Evolutionary conservation across 2,888 invertebrate genomes (phyloP).

Genomic region (Andrena flavipes): DNA sequence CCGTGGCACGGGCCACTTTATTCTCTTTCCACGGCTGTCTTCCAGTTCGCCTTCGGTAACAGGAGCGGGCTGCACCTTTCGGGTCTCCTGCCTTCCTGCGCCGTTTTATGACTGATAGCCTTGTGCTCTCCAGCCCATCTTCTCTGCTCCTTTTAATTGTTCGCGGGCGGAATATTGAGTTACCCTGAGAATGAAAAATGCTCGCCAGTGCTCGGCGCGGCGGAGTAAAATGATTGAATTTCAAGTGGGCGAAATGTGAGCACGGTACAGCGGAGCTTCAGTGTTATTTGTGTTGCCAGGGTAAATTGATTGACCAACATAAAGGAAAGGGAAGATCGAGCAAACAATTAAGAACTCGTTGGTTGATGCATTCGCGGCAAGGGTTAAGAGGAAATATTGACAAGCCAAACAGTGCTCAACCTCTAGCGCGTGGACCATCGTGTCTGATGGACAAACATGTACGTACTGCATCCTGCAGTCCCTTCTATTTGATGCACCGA

Average conservation of each 20-base stretch:
- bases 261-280: background rate
- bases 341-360: constrained; percentile 13
- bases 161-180: constrained; percentile 1
- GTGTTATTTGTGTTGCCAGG: background rate
- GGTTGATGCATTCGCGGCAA: background rate
- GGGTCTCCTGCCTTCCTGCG: background rate
- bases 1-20: constrained; percentile 25
- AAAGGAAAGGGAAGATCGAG: background rate
- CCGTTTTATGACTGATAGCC: constrained; percentile 2
- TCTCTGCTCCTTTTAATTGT: constrained; percentile 18
- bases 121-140: background rate
- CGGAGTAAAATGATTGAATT: background rate
- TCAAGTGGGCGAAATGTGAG: background rate
- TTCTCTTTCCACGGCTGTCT: constrained; percentile 11
- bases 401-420: constrained; percentile 8
- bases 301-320: constrained; percentile 18
- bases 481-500: background rate
- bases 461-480: background rate
- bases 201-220: background rate
- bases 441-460: background rate
- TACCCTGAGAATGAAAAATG: background rate
- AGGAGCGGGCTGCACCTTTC: constrained; percentile 6
- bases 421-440: background rate
- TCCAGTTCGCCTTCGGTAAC: background rate
- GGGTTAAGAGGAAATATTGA: constrained; percentile 33